Conservation (phyloP, 2,888 invertebrate species). For the Agonopterix heracliana region DNA sequence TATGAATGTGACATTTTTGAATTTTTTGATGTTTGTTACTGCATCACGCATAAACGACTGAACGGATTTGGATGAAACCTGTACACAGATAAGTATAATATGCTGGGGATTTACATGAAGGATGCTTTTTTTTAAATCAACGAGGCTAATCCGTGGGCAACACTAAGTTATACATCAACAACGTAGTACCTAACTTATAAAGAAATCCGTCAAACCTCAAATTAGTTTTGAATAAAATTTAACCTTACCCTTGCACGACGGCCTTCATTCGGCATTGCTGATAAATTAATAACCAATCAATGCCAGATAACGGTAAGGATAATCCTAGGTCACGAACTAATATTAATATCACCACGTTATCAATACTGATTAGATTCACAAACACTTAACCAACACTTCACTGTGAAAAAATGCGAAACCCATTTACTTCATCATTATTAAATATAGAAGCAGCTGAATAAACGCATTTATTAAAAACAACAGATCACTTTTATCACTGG, state of each 20-base stretch:
- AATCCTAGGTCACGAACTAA: constrained; percentile 16
- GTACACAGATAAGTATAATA: too few species aligned
- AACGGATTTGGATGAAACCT: too few species aligned
- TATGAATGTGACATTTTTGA: too few species aligned
- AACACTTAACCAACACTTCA: constrained; percentile 19
- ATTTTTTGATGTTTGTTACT: too few species aligned
- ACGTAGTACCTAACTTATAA: too few species aligned
- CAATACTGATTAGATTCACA: constrained; percentile 16
- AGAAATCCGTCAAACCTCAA: too few species aligned
- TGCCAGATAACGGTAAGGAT: constrained; percentile 26
- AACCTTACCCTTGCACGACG: constrained; percentile 3
- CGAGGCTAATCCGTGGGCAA: too few species aligned
- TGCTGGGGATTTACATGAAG: too few species aligned
- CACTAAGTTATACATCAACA: too few species aligned
- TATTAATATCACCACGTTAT: constrained; percentile 5
- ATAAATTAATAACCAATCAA: constrained; percentile 26
- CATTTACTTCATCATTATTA: neutral
- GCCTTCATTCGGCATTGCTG: constrained; percentile 6
- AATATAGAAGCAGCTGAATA: neutral
- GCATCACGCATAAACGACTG: too few species aligned
- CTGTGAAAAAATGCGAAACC: neutral
- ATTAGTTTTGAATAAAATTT: neutral
- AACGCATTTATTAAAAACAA: too few species aligned
- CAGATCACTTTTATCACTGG: constrained; percentile 1
- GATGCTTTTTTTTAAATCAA: too few species aligned